Evolutionary conservation across 1,140 invertebrate genomes (phyloP).

Genomic region (Oryzaephilus surinamensis): DNA sequence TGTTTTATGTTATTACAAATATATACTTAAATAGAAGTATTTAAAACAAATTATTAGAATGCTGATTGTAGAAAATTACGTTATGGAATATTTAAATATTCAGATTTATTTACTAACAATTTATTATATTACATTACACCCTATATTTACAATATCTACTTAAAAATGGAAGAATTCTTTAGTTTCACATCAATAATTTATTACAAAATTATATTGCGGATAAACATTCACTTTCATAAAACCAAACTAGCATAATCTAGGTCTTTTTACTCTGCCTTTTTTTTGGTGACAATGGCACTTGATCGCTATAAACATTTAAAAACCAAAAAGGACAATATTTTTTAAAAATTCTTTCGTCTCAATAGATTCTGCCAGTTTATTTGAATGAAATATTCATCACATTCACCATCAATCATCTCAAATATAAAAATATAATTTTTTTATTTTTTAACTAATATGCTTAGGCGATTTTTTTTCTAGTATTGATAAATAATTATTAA

Average conservation of each 20-base stretch:
- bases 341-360: no score
- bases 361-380: no score
- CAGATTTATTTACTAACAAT: constrained; percentile 6
- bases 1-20: constrained; percentile 4
- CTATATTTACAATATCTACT: constrained; percentile 17
- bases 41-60: constrained; percentile 5
- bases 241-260: constrained; percentile 6
- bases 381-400: no score
- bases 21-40: no score
- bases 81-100: constrained; percentile 5
- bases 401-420: no score
- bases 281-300: constrained; percentile 17
- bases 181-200: no score
- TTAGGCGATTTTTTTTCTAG: no score
- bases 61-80: constrained; percentile 1
- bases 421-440: no score
- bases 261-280: constrained; percentile 7
- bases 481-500: no score
- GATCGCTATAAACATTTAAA: no score
- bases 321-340: no score
- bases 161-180: constrained; percentile 18
- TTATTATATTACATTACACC: constrained; percentile 11
- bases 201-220: constrained; percentile 8
- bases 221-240: neutral
- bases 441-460: no score